Conservation (phyloP, 1,140 invertebrate species). For the Meloidogyne exigua region DNA sequence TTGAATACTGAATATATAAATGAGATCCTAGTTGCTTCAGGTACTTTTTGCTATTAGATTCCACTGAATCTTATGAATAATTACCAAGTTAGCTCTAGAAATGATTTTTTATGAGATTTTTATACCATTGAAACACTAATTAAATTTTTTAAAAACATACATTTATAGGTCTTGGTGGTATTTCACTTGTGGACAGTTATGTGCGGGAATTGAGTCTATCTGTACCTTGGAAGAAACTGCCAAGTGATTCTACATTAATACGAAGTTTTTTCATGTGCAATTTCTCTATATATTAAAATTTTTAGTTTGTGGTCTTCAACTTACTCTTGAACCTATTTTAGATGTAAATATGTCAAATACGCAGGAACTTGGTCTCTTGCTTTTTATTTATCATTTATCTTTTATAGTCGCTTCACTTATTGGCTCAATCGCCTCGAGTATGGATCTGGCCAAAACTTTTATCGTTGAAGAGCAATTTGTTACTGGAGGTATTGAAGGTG, state of each 20-base stretch:
- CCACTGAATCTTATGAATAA: neutral
- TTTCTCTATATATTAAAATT: neutral
- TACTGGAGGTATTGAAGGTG: slow-evolving; percentile 27
- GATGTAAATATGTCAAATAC: slow-evolving; percentile 44
- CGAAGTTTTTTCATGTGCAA: neutral
- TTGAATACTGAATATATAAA: slow-evolving; percentile 44
- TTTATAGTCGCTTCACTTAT: slow-evolving; percentile 40
- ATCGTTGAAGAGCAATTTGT: slow-evolving; percentile 37
- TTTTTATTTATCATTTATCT: slow-evolving; percentile 9
- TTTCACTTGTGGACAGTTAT: slow-evolving; percentile 44
- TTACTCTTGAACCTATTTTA: slow-evolving; percentile 41
- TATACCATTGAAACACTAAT: no score
- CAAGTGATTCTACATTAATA: slow-evolving; percentile 42
- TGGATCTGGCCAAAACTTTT: slow-evolving; percentile 40
- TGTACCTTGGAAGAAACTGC: slow-evolving; percentile 45
- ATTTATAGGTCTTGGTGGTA: neutral
- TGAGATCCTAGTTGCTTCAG: slow-evolving; percentile 7
- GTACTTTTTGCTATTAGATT: neutral
- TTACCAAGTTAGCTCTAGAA: neutral
- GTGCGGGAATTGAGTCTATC: slow-evolving; percentile 32
- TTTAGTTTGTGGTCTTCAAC: slow-evolving; percentile 36
- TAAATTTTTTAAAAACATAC: no score
- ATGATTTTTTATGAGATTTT: no score
- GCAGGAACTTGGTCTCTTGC: slow-evolving; percentile 39
- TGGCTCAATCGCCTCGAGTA: slow-evolving; percentile 46